Percentiles rank a stretch among this genome's conserved stretches.
These are phyloP conservation scores for Silurus lanzhouensis DNA, from an alignment of 2,797 vertebrate genomes.

Conservation along the genomic window DNA sequence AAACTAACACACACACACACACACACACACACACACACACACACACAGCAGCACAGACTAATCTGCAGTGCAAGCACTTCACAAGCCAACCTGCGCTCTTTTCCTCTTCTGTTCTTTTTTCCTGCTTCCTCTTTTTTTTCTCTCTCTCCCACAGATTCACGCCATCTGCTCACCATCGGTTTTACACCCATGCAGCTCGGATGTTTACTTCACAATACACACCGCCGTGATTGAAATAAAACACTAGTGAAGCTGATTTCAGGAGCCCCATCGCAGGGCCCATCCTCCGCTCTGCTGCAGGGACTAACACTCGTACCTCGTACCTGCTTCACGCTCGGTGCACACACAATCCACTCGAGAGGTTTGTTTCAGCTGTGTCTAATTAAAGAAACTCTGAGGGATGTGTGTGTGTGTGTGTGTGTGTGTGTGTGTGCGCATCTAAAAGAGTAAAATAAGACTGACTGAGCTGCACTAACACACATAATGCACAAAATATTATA, in stretches of 20 bases:
- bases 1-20: background rate
- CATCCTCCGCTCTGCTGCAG: background rate
- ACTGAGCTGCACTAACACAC: too few relatives aligned
- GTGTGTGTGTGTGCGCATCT: too few relatives aligned
- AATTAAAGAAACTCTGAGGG: background rate
- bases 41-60: background rate
- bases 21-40: conserved; percentile 4
- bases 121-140: background rate
- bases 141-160: background rate
- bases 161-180: conserved; percentile 10
- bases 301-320: background rate
- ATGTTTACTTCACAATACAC: background rate
- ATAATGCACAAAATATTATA: too few relatives aligned
- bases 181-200: background rate
- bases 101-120: background rate
- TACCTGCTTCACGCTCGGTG: too few relatives aligned
- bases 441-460: too few relatives aligned
- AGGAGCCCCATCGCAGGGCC: background rate
- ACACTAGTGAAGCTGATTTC: too few relatives aligned
- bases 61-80: conserved; percentile 22
- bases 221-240: background rate
- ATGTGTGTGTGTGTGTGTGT: background rate
- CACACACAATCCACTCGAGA: too few relatives aligned
- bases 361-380: background rate
- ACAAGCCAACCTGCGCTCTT: background rate